Evolutionary conservation across 2,797 vertebrate species (phyloP), one percentile per base, ranked within the genome.

Genomic region (Choloepus didactylus): DNA sequence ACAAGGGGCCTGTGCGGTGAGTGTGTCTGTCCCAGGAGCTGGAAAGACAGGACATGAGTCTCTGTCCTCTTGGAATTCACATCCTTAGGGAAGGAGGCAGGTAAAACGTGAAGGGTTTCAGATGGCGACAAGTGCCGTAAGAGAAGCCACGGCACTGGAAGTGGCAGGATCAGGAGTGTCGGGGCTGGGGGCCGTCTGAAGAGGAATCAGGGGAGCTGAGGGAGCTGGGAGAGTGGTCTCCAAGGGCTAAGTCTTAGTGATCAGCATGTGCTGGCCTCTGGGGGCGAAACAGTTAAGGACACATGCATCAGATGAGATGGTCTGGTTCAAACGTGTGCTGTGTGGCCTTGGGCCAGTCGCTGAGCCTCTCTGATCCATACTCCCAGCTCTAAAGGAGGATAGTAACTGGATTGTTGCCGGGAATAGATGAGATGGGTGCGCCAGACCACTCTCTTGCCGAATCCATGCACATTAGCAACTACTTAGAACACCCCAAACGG

Each of bases 231-330:
- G 44, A 44, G 38, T 41, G 1, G 16, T n/a, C 46, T 15, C 44
- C 35, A 18, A 11, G 31, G 59, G 10, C 41, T 18, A 6, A 64
- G 35, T 25, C 76, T 73, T 2, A 0, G 25, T 8, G 9, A 46
- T n/a, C 31, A 23, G 21, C 46, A 6, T 38, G 54, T 5, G 70
- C 35, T 62, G 11, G 51, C 69, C 51, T 81, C 41, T 19, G 4
- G 56, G 9, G 1, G 1, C 25, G 38, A 54, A 49, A 60, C 16
- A 2, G 66, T 6, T n/a, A 59, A 79, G 38, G 49, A 15, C 8
- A 6, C 0, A 44, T 14, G 38, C 9, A 9, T 9, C 6, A 9
- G 27, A 19, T 0, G 2, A 5, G 27, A 19, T 0, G 2, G 6
- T 4, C 44, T 3, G 8, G 35, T 41, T 67, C 18, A 0, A 25